Conservation (phyloP, 2,113 vertebrate genomes). For the Lepisosteus osseus region DNA sequence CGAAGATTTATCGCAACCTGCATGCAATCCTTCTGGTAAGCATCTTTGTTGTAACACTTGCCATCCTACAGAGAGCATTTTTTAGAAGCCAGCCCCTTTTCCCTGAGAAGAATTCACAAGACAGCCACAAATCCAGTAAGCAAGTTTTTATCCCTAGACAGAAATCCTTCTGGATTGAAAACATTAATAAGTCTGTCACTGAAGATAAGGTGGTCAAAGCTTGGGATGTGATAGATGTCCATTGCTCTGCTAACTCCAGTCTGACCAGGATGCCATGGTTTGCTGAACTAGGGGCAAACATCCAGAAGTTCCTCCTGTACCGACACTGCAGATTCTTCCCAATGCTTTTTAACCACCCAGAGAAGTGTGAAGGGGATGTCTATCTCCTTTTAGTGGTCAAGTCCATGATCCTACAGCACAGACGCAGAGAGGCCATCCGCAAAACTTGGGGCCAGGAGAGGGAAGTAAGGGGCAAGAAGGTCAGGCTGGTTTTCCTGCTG, state of each 20-base stretch:
- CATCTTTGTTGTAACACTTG: too few species aligned
- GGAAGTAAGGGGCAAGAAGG: slow-evolving; percentile 62
- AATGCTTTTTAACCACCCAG: slow-evolving; percentile 84
- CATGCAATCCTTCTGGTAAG: too few species aligned
- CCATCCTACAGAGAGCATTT: too few species aligned
- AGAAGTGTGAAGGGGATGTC: slow-evolving; percentile 74
- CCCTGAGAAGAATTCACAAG: too few species aligned
- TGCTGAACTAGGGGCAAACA: slow-evolving; percentile 72
- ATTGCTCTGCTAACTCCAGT: slow-evolving; percentile 83
- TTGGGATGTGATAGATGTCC: slow-evolving; percentile 79
- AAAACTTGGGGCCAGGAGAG: slow-evolving; percentile 89
- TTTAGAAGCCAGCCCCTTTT: too few species aligned
- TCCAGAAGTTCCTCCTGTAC: slow-evolving; percentile 86
- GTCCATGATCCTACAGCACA: slow-evolving; percentile 85
- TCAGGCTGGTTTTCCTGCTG: slow-evolving; percentile 83
- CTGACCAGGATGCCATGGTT: slow-evolving; percentile 79
- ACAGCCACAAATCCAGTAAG: too few species aligned
- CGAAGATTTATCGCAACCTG: too few species aligned
- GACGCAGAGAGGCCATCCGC: slow-evolving; percentile 87
- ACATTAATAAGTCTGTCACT: too few species aligned
- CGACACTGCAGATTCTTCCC: slow-evolving; percentile 92
- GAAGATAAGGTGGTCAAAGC: slow-evolving; percentile 10
- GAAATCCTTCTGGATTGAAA: too few species aligned
- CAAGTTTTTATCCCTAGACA: too few species aligned
- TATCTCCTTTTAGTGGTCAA: slow-evolving; percentile 88